Evolutionary conservation across 2,113 vertebrate genomes (phyloP), one percentile per base, ranked within the genome.

Genomic region (Eolophus roseicapilla): DNA sequence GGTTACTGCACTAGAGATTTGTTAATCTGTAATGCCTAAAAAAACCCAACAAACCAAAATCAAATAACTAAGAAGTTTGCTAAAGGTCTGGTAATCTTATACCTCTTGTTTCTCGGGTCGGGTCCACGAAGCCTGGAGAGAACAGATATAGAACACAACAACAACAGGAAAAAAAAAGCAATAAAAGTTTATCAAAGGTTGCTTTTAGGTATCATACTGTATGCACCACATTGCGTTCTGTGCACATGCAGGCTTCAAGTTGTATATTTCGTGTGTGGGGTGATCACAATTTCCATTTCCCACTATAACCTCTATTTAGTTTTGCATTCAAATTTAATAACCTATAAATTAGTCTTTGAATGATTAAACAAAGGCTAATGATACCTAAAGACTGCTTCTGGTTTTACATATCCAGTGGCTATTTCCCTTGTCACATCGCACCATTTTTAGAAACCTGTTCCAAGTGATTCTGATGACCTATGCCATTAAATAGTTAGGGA

Each of bases 101-200:
- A 99, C 99, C 99, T 99, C 99, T 98, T 99, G 99, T 93, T 99
- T 99, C 98, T 99, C 99, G 93, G 99, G 99, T 97, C 99, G 99
- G 98, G 99, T 99, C 99, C 99, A 99, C 94, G 99, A 99, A 97
- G 99, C 99, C 99, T 99, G 99, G 97, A 98, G 98, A 99, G 97
- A 98, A 99, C 98, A 99, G 98, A 99, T 98, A 99, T 97, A 99
- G 98, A 99, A 98, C 97, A 99, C 97, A 97, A 99, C 98, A 98
- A 98, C 98, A 98, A 97, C 97, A 95, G 83, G 76, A 67, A 69
- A 92, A 95, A 95, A 59, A 97, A 96, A 98, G 97, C 96, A 98
- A 96, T 97, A 98, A 97, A 96, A 97, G 93, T 97, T 98, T 97
- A 97, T 97, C 98, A 97, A 92, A 96, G 96, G 89, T 94, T 97